Base-by-base conservation (phyloP, 92 coral and sea anemone genomes). In the Nematostella vectensis region DNA sequence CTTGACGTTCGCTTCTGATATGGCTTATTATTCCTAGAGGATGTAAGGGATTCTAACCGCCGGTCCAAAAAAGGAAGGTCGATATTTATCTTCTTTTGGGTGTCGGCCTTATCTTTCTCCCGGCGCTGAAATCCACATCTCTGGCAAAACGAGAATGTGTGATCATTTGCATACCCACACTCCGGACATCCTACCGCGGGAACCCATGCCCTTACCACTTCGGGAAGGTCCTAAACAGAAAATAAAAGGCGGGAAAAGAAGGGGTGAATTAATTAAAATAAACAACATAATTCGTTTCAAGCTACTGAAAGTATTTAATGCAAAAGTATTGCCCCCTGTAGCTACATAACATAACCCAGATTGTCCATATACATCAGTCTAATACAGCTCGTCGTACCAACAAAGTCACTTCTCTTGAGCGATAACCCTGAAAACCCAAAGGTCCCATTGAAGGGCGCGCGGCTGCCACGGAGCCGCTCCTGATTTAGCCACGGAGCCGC, bases 391-490 rank as follows among this genome's bases (percentile, higher is more conserved):
- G n/a, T n/a, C n/a, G n/a, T n/a, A n/a, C n/a, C n/a, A n/a, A n/a
- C n/a, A n/a, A n/a, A n/a, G n/a, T n/a, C n/a, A n/a, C n/a, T n/a
- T n/a, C n/a, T n/a, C n/a, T n/a, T n/a, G n/a, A n/a, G n/a, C n/a
- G n/a, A n/a, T n/a, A n/a, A n/a, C n/a, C n/a, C n/a, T n/a, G 28
- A 78, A 71, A 2, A 71, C 84, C 76, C 65, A 74, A 16, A 80
- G 21, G 62, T 80, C 87, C 77, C 82, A 80, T 48, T 67, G 81
- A 18, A 74, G 64, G 6, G 76, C 72, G n/a, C 80, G 61, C 1
- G 65, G 27, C 0, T 0, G 29, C 61, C 54, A 67, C 36, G 51
- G 11, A n/a, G n/a, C n/a, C n/a, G n/a, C n/a, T n/a, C n/a, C n/a
- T n/a, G n/a, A n/a, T n/a, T n/a, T n/a, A n/a, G n/a, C n/a, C n/a